These are phyloP conservation scores for Aphelenchoides bicaudatus DNA, from an alignment of 2,888 invertebrate species.

Conservation along the genomic window DNA sequence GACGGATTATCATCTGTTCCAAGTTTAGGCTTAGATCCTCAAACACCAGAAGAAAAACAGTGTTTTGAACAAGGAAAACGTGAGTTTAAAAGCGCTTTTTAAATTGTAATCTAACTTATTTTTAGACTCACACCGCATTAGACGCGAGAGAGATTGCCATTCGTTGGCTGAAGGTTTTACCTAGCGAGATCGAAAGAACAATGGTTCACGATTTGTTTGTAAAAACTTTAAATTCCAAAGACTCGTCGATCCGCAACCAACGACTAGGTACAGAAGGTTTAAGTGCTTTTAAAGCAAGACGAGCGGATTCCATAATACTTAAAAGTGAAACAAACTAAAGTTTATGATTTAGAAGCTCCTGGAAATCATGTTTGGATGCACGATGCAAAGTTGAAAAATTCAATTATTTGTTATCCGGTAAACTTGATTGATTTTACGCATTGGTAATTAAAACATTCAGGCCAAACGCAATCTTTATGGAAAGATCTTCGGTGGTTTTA, in stretches of 20 bases:
- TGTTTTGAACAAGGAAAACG: conserved; percentile 68
- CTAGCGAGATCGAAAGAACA: conserved; percentile 69
- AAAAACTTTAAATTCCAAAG: conserved; percentile 65
- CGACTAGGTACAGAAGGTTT: too few species aligned
- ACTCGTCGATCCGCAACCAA: neutral
- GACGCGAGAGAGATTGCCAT: neutral
- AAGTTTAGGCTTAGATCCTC: conserved; percentile 60
- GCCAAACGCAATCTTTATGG: conserved; percentile 71
- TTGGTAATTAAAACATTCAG: too few species aligned
- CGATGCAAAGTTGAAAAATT: conserved; percentile 68
- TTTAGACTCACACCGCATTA: neutral
- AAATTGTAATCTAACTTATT: neutral
- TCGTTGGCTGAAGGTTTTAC: conserved; percentile 67
- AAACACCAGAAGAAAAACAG: conserved; percentile 68
- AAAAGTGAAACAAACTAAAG: too few species aligned
- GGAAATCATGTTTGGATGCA: conserved; percentile 70
- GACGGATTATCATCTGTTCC: conserved; percentile 26
- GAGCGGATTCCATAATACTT: too few species aligned
- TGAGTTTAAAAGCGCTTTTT: conserved; percentile 34
- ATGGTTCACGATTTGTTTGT: conserved; percentile 71
- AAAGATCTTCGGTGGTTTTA: conserved; percentile 75
- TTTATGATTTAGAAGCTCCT: too few species aligned
- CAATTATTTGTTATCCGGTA: conserved; percentile 64
- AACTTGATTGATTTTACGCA: too few species aligned
- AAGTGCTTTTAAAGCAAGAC: too few species aligned